Evolutionary conservation across 2,113 vertebrate species (phyloP).

Genomic region (Lophochroa leadbeateri): DNA sequence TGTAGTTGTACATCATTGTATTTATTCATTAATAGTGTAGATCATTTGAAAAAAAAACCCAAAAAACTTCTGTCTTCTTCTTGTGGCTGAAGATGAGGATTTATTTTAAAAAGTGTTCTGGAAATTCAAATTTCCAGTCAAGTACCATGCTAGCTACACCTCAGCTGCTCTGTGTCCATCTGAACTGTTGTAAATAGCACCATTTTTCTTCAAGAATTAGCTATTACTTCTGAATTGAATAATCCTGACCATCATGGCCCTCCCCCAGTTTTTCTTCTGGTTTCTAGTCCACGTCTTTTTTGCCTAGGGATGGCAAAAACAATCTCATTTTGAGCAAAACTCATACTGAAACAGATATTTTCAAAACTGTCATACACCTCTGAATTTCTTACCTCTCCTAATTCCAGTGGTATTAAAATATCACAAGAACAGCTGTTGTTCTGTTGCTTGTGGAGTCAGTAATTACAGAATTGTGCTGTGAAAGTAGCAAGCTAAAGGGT

Average conservation of each 20-base stretch:
- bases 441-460: not conserved
- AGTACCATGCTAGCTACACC: not conserved
- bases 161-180: not conserved
- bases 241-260: not conserved
- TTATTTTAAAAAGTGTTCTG: not conserved
- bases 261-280: not conserved
- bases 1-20: not conserved
- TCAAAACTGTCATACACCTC: constrained; percentile 32
- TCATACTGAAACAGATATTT: constrained; percentile 35
- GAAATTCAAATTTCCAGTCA: not conserved
- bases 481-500: not conserved
- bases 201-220: not conserved
- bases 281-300: not conserved
- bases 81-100: not conserved
- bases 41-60: not conserved
- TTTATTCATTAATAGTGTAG: not conserved
- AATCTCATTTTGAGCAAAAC: not conserved
- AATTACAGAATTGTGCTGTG: not conserved
- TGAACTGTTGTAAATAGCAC: not conserved
- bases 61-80: not conserved
- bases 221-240: not conserved
- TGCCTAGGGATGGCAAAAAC: not conserved
- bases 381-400: constrained; percentile 1
- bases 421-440: constrained; percentile 38
- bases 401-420: constrained; percentile 45